A percentile compares a stretch with the other conserved stretches of the same genome.
Evolutionary conservation across 2,888 invertebrate species (phyloP).

Genomic region (Orthosia incerta): DNA sequence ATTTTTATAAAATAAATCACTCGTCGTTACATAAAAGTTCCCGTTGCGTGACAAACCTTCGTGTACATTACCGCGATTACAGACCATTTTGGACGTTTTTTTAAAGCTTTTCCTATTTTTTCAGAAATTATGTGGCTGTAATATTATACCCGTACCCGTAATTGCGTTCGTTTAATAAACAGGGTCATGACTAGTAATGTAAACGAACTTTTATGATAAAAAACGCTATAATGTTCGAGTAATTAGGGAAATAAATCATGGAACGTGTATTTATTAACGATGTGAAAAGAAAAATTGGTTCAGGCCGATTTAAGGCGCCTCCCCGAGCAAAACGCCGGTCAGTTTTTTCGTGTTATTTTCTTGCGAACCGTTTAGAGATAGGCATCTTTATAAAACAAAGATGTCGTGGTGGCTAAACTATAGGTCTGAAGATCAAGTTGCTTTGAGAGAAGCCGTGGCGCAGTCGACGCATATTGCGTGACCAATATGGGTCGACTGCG

Average conservation of each 20-base stretch:
- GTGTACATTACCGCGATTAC: slow-evolving; percentile 73
- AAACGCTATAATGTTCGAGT: slow-evolving; percentile 34
- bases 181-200: slow-evolving; percentile 51
- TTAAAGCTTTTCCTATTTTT: slow-evolving; percentile 53
- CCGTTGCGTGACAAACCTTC: slow-evolving; percentile 74
- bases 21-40: slow-evolving; percentile 56
- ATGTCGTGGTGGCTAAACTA: not conserved
- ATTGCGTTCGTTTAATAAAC: slow-evolving; percentile 50
- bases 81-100: slow-evolving; percentile 50
- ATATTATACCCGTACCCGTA: slow-evolving; percentile 27
- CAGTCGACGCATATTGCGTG: too few relatives aligned
- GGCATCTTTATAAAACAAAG: too few relatives aligned
- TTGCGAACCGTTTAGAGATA: too few relatives aligned
- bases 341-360: too few relatives aligned
- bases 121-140: slow-evolving; percentile 48
- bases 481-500: too few relatives aligned
- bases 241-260: slow-evolving; percentile 49
- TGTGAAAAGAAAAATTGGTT: slow-evolving; percentile 5
- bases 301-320: not conserved
- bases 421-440: not conserved
- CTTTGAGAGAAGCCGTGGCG: not conserved
- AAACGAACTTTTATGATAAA: slow-evolving; percentile 52
- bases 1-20: slow-evolving; percentile 61
- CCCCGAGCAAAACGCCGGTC: too few relatives aligned
- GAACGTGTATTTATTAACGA: slow-evolving; percentile 27